phyloP scores from a whole-genome alignment of 2,888 invertebrate genomes.

The Pelosia muscerda region DNA sequence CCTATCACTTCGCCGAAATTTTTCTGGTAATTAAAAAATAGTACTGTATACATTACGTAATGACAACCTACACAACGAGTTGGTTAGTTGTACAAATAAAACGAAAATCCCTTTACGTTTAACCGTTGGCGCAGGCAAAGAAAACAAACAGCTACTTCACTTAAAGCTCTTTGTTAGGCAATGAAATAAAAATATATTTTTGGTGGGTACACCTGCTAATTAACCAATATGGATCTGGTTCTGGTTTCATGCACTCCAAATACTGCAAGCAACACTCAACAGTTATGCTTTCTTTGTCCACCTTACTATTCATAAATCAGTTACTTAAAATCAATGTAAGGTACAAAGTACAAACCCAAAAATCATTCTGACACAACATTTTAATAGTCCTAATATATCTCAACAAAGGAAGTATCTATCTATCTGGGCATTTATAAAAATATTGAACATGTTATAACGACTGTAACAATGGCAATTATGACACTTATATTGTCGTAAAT shows the following conservation, averaged over 20 bases:
- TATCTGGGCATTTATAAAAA: not conserved
- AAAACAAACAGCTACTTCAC: not conserved
- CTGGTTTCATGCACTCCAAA: not conserved
- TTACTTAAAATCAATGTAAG: not conserved
- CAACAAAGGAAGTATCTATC: conserved; percentile 9
- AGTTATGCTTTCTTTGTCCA: too few species aligned
- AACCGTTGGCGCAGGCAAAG: not conserved
- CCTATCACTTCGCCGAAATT: too few species aligned
- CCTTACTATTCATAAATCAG: not conserved
- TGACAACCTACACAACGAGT: not conserved
- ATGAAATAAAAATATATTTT: too few species aligned
- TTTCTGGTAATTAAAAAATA: too few species aligned
- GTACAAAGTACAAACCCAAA: too few species aligned
- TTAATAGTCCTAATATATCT: not conserved
- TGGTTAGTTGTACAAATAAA: not conserved
- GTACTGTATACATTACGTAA: not conserved
- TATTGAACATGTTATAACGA: not conserved
- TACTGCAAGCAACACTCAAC: not conserved
- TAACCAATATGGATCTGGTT: too few species aligned
- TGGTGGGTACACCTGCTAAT: too few species aligned
- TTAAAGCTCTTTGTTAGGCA: not conserved
- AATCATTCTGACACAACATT: not conserved
- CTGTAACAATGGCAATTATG: conserved; percentile 25
- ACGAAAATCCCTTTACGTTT: not conserved
- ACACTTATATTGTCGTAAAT: conserved; percentile 13